Percentiles rank a stretch among this genome's conserved stretches.
Evolutionary conservation across 92 coral and sea anemone genomes (phyloP).

Genomic region (Zoanthus solanderi): DNA sequence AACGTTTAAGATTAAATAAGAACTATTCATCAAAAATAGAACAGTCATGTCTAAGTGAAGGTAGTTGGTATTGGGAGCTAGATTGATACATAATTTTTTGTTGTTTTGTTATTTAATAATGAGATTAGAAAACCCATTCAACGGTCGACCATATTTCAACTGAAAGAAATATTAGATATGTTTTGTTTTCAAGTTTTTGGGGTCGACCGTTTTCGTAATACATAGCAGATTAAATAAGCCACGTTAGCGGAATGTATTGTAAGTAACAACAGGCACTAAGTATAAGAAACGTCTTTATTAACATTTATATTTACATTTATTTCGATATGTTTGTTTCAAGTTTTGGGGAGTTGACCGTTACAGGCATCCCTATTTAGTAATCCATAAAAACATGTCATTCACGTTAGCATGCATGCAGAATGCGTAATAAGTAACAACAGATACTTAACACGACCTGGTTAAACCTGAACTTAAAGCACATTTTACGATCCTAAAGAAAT

Average conservation of each 20-base stretch:
- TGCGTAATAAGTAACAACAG: too few relatives aligned
- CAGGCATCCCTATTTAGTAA: too few relatives aligned
- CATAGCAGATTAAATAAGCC: not conserved
- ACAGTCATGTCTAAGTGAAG: conserved; percentile 2
- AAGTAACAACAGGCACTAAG: conserved; percentile 29
- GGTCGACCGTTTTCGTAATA: not conserved
- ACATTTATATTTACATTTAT: conserved; percentile 10
- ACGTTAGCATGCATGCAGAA: too few relatives aligned
- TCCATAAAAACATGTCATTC: too few relatives aligned
- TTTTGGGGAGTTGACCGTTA: not conserved
- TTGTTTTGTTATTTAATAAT: too few relatives aligned
- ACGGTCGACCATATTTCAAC: conserved; percentile 8
- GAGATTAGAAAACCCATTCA: not conserved
- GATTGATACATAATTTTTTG: too few relatives aligned
- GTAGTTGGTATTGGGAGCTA: conserved; percentile 4
- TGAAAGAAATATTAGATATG: too few relatives aligned
- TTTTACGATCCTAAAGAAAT: too few relatives aligned
- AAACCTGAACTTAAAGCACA: too few relatives aligned
- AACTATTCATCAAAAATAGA: not conserved
- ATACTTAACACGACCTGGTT: too few relatives aligned
- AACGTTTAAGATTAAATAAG: too few relatives aligned
- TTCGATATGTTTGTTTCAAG: not conserved
- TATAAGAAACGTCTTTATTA: conserved; percentile 12
- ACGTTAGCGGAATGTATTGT: conserved; percentile 7
- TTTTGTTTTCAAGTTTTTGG: too few relatives aligned